Conservation (phyloP, 2,888 invertebrate genomes). For the Ceratothoa steindachneri region DNA sequence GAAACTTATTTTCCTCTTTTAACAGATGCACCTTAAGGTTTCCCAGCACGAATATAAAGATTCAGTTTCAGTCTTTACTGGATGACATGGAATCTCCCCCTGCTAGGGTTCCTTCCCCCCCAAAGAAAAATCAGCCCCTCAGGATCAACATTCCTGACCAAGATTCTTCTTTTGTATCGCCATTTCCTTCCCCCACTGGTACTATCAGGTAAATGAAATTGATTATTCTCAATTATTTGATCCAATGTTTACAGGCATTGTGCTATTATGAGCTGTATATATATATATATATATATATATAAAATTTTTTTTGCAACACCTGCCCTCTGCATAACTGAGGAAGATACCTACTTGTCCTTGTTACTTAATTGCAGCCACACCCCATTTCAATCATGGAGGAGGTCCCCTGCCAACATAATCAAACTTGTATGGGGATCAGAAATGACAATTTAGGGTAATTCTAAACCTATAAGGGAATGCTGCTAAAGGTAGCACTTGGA, state of each 20-base stretch:
- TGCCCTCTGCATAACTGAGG: too few relatives aligned
- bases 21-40: constrained; percentile 90
- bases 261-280: background rate
- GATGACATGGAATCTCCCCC: constrained; percentile 63
- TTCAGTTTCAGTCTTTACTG: constrained; percentile 87
- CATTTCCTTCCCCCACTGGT: constrained; percentile 88
- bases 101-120: constrained; percentile 54
- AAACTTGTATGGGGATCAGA: too few relatives aligned
- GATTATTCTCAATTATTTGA: too few relatives aligned
- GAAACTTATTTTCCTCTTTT: too few relatives aligned
- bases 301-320: too few relatives aligned
- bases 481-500: too few relatives aligned
- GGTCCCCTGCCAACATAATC: too few relatives aligned
- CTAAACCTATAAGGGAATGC: too few relatives aligned
- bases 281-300: background rate
- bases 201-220: constrained; percentile 56
- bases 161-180: constrained; percentile 63
- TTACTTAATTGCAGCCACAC: too few relatives aligned
- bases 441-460: too few relatives aligned
- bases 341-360: too few relatives aligned
- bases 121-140: constrained; percentile 68
- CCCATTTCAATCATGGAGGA: too few relatives aligned
- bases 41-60: constrained; percentile 92
- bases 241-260: background rate
- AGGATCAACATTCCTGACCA: constrained; percentile 79